Percentiles rank a stretch among this genome's conserved stretches.
These are phyloP conservation scores for Cyprichromis sp. DNA, from an alignment of 2,113 vertebrate species.

Conservation along the genomic window DNA sequence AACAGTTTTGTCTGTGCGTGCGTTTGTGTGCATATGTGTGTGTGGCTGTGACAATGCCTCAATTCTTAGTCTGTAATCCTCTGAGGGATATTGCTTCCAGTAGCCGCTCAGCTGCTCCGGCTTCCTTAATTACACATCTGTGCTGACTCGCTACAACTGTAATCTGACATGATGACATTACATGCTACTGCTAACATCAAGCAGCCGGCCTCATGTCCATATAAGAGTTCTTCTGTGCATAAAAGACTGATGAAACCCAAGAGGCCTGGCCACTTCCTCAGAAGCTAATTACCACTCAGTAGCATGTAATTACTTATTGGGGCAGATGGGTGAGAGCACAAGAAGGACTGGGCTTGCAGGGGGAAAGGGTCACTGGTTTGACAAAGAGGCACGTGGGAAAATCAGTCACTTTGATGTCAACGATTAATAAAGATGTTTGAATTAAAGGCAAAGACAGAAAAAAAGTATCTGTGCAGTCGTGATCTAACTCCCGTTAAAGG, in stretches of 20 bases:
- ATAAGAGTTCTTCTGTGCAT: neutral
- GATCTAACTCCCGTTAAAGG: neutral
- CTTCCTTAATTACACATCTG: slow-evolving; percentile 64
- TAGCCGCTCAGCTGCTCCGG: slow-evolving; percentile 34
- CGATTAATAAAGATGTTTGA: neutral
- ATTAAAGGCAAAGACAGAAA: neutral
- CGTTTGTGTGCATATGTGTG: neutral
- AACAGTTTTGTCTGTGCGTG: neutral
- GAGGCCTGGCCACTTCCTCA: neutral
- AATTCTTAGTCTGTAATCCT: slow-evolving; percentile 49
- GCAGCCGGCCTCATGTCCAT: neutral
- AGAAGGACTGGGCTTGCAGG: neutral
- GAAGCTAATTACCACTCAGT: slow-evolving; percentile 32
- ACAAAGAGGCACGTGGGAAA: neutral
- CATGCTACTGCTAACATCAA: slow-evolving; percentile 21
- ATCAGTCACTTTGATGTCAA: neutral
- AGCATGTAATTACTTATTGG: slow-evolving; percentile 30
- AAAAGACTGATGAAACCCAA: slow-evolving; percentile 4
- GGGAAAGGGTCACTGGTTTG: slow-evolving; percentile 2
- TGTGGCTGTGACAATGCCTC: slow-evolving; percentile 30
- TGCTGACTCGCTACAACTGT: slow-evolving; percentile 45
- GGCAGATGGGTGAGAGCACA: neutral
- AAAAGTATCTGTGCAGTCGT: neutral
- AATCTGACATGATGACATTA: slow-evolving; percentile 51
- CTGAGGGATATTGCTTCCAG: slow-evolving; percentile 47